A percentile compares a stretch with the other conserved stretches of the same genome.
Evolutionary conservation across 2,797 vertebrate species (phyloP).

Genomic region (Novumbra hubbsi): DNA sequence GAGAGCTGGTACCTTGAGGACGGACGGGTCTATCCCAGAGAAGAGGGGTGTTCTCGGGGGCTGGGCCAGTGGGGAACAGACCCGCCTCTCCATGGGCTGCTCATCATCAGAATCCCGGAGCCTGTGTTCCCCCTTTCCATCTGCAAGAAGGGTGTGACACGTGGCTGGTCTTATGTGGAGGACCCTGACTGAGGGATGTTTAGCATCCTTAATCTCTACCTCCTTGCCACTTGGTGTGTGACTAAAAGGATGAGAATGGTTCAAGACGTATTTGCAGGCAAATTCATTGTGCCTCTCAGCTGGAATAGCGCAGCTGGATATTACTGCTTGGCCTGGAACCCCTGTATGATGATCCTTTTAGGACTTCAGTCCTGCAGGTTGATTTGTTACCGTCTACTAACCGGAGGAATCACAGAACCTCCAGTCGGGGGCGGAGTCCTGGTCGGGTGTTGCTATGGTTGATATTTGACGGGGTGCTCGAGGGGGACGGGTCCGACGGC

Average conservation of each 20-base stretch:
- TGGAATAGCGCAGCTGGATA: not conserved
- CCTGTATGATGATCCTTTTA: not conserved
- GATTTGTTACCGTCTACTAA: conserved; percentile 39
- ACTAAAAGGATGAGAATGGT: not conserved
- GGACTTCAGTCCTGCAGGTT: not conserved
- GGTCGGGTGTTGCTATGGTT: not conserved
- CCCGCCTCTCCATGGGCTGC: conserved; percentile 37
- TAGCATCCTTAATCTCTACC: not conserved
- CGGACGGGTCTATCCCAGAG: conserved; percentile 78
- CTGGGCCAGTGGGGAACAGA: conserved; percentile 37
- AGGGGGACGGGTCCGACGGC: conserved; percentile 70
- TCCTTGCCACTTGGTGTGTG: not conserved
- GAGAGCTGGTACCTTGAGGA: conserved; percentile 73
- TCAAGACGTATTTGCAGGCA: not conserved
- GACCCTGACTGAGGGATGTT: not conserved
- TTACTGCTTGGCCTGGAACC: not conserved
- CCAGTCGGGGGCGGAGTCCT: conserved; percentile 60
- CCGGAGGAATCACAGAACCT: conserved; percentile 82
- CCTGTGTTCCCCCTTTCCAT: conserved; percentile 23
- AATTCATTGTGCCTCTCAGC: not conserved
- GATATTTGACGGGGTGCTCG: conserved; percentile 59
- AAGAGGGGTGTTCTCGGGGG: conserved; percentile 77
- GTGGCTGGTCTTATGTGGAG: not conserved
- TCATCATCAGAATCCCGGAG: conserved; percentile 64
- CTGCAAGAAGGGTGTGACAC: conserved; percentile 29